A percentile compares a stretch with the other conserved stretches of the same genome.
These are phyloP conservation scores for Notothenia rossii DNA, from an alignment of 2,113 vertebrate genomes.

Conservation along the genomic window DNA sequence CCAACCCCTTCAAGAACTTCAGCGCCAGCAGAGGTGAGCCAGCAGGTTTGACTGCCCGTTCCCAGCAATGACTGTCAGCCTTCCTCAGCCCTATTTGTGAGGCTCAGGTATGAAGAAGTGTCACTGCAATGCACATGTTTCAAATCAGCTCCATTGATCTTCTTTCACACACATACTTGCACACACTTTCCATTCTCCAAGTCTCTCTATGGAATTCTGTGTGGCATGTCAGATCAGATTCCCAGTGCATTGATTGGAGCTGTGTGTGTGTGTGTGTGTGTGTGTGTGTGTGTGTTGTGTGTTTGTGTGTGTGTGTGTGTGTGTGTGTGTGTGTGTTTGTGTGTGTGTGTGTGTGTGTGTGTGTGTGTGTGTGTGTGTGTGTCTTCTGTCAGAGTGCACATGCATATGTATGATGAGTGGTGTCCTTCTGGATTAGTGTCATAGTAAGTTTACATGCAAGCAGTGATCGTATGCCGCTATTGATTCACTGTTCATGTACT, in stretches of 20 bases:
- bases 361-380: constrained; percentile 24
- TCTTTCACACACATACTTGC: neutral
- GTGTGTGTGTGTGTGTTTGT: constrained; percentile 33
- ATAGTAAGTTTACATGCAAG: constrained; percentile 40
- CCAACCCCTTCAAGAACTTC: constrained; percentile 78
- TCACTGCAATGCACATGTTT: constrained; percentile 62
- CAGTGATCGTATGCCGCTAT: constrained; percentile 36
- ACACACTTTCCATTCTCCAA: constrained; percentile 26
- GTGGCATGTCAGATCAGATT: constrained; percentile 60
- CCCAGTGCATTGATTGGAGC: constrained; percentile 52
- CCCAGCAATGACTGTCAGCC: constrained; percentile 35
- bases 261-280: constrained; percentile 35
- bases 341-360: constrained; percentile 35
- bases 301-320: constrained; percentile 26
- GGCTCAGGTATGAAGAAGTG: constrained; percentile 46
- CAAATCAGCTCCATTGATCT: constrained; percentile 65
- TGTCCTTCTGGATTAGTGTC: constrained; percentile 49
- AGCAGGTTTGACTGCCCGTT: constrained; percentile 32
- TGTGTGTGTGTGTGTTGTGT: constrained; percentile 22
- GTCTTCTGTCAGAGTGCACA: constrained; percentile 29
- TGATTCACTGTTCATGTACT: constrained; percentile 41
- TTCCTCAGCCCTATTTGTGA: constrained; percentile 11
- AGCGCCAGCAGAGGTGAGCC: constrained; percentile 78
- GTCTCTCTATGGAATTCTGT: constrained; percentile 52
- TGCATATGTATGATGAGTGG: constrained; percentile 34